Evolutionary conservation across 1,140 invertebrate species (phyloP).

Genomic region (Drosophila nebulosa): DNA sequence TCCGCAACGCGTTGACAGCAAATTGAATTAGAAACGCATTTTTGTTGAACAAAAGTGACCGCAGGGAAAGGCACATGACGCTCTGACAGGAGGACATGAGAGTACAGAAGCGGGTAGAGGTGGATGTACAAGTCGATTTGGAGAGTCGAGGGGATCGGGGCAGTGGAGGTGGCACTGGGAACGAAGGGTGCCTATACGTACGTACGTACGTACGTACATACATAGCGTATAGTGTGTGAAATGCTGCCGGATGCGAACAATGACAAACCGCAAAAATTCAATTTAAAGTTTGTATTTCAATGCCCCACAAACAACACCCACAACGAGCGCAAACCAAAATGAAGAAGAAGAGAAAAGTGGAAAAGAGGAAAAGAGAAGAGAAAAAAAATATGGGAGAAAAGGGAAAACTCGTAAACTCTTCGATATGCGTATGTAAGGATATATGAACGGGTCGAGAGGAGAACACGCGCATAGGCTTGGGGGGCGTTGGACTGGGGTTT

Average conservation of each 20-base stretch:
- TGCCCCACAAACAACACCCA: slow-evolving; percentile 33
- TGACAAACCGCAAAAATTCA: slow-evolving; percentile 77
- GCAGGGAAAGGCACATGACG: slow-evolving; percentile 10
- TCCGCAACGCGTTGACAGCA: slow-evolving; percentile 57
- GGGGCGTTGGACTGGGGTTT: too few species aligned
- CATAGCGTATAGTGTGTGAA: background rate
- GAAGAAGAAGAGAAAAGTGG: background rate
- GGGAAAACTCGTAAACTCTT: slow-evolving; percentile 7
- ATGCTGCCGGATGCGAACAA: slow-evolving; percentile 57
- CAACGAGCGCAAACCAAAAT: slow-evolving; percentile 10
- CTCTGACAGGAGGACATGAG: background rate
- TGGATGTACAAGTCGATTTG: background rate
- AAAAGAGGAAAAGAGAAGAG: too few species aligned
- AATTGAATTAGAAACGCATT: slow-evolving; percentile 78
- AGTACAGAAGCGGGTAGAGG: background rate
- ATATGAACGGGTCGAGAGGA: background rate
- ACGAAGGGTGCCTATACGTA: background rate
- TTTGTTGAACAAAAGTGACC: slow-evolving; percentile 48
- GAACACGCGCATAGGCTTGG: too few species aligned
- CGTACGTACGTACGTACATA: background rate
- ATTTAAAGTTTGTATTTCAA: slow-evolving; percentile 75
- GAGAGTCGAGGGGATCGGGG: background rate
- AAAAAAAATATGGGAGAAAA: background rate
- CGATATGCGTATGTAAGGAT: background rate
- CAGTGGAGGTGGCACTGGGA: too few species aligned